Base-by-base conservation (phyloP, 2,113 vertebrate species). In the Eudyptes chrysolophus region DNA sequence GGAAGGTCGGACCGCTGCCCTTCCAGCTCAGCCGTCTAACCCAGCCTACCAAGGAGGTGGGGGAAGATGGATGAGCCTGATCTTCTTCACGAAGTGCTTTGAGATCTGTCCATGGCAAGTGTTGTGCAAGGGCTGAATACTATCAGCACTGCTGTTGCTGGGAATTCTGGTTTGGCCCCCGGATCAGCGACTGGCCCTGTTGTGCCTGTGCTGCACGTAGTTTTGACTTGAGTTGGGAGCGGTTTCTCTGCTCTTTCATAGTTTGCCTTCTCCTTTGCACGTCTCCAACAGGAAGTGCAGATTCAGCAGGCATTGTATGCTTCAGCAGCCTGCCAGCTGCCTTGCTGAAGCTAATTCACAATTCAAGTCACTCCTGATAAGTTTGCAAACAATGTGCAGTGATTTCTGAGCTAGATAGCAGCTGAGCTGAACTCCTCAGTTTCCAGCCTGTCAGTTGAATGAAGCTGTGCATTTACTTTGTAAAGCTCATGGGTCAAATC, bases 221-320 rank as follows among this genome's bases (percentile, higher is more conserved):
- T 55, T 83, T 34, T 75, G 77, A 48, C 87, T 95, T 10, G 57
- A 32, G 64, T 22, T 72, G 94, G 91, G 94, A 95, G 89, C 8
- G 0, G 84, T 65, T 94, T 22, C 94, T 90, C 93, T 77, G 93
- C 95, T 93, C 95, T 57, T 90, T 96, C 96, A 94, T 95, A 97
- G 92, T 90, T 94, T 92, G 95, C 93, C 93, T 96, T 97, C 93
- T 96, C 89, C 86, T 95, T 95, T 1, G 91, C 96, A 96, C 84
- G 89, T 96, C 96, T 95, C 85, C 85, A 79, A 27, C 96, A 95
- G 96, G 97, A 97, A 96, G 88, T 74, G 97, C 95, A 70, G 90
- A 85, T 96, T 87, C 90, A 89, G 95, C 93, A 96, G 96, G 94
- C 96, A 97, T 87, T 97, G 96, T 94, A 14, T 65, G 90, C 77